Conservation (phyloP, 2,888 invertebrate species). For the Andrena flavipes region DNA sequence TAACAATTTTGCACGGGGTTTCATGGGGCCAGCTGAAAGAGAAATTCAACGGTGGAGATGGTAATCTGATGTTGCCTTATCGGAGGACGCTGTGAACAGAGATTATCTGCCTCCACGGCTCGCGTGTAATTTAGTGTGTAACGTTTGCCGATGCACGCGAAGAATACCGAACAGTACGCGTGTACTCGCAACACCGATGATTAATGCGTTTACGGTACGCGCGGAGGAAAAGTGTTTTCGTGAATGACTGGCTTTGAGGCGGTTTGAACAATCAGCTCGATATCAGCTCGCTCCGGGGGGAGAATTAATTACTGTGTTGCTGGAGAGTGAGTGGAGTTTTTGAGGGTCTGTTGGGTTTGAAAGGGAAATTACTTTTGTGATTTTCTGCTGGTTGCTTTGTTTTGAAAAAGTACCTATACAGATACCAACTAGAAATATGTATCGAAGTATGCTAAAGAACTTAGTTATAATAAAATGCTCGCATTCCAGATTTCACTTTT, state of each 20-base stretch:
- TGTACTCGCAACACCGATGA: constrained; percentile 35
- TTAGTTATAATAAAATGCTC: too few relatives aligned
- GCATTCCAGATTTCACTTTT: too few relatives aligned
- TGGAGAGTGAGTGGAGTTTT: too few relatives aligned
- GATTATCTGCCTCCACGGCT: constrained; percentile 47
- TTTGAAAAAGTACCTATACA: too few relatives aligned
- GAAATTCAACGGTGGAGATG: constrained; percentile 57
- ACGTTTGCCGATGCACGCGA: constrained; percentile 37
- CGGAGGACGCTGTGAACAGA: constrained; percentile 58
- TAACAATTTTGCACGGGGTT: constrained; percentile 61
- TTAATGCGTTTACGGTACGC: constrained; percentile 32
- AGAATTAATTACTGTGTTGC: too few relatives aligned
- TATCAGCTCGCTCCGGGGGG: background rate
- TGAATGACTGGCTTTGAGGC: background rate
- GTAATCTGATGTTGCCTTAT: constrained; percentile 64
- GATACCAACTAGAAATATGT: too few relatives aligned
- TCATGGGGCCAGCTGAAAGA: constrained; percentile 59
- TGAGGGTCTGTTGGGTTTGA: too few relatives aligned
- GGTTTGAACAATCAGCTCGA: constrained; percentile 1
- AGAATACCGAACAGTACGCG: constrained; percentile 32
- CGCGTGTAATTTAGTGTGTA: constrained; percentile 53
- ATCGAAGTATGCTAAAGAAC: too few relatives aligned
- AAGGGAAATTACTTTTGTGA: too few relatives aligned
- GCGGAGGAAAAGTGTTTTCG: constrained; percentile 18
- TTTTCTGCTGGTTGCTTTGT: too few relatives aligned